Conservation (phyloP, 2,113 vertebrate species). For the Globicephala melas region DNA sequence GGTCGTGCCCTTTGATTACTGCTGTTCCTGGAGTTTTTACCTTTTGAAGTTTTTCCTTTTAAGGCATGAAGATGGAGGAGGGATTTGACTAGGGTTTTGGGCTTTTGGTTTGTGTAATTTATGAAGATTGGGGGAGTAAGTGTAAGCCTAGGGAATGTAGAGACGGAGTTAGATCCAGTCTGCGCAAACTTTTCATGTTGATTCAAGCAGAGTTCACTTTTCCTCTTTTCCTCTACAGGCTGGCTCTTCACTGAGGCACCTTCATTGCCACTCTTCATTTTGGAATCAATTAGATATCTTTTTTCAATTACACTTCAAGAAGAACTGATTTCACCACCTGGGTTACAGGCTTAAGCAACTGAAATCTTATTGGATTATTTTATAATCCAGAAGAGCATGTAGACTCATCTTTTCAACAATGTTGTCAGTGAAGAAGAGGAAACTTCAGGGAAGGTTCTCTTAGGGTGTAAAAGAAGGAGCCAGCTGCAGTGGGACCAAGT, state of each 20-base stretch:
- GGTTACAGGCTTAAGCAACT: neutral
- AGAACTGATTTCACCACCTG: neutral
- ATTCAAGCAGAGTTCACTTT: neutral
- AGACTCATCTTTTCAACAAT: neutral
- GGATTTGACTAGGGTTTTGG: neutral
- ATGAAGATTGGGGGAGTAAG: neutral
- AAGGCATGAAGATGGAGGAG: neutral
- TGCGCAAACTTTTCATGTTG: no score
- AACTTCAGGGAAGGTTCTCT: neutral
- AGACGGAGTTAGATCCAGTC: neutral
- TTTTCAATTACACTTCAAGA: neutral
- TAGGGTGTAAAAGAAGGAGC: neutral
- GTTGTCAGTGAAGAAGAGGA: neutral
- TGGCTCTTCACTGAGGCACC: neutral
- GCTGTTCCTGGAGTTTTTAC: neutral
- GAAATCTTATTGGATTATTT: neutral
- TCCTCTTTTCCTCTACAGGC: neutral
- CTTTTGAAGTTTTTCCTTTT: neutral
- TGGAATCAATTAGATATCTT: no score
- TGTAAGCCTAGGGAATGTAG: neutral
- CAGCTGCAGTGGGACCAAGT: neutral
- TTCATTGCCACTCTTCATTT: neutral
- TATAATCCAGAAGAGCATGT: neutral
- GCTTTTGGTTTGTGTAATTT: neutral
- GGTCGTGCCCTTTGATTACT: neutral